Evolutionary conservation across 2,113 vertebrate genomes (phyloP).

Genomic region (Trachemys scripta): DNA sequence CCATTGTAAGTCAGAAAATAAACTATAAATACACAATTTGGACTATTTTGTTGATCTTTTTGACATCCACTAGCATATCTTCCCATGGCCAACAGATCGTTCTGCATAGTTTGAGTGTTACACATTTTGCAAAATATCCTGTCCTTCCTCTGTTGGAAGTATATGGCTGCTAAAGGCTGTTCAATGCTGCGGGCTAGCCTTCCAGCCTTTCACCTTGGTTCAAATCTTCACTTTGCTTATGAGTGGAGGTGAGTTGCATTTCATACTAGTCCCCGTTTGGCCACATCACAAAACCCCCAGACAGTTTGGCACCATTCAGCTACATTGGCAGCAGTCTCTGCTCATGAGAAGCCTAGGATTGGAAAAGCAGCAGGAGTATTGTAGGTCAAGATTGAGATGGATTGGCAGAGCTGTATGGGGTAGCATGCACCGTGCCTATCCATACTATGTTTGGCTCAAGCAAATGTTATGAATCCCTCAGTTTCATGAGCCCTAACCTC

Average conservation of each 20-base stretch:
- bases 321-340: conserved; percentile 56
- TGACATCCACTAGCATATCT: neutral
- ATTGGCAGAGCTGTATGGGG: conserved; percentile 5
- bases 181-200: neutral
- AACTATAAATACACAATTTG: conserved; percentile 19
- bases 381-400: conserved; percentile 43
- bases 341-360: conserved; percentile 34
- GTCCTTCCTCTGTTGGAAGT: neutral
- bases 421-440: neutral
- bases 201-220: conserved; percentile 23
- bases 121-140: neutral
- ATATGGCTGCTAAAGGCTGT: neutral
- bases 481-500: conserved; percentile 48
- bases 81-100: neutral
- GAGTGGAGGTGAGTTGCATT: conserved; percentile 46
- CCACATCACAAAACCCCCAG: conserved; percentile 62
- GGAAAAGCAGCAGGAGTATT: conserved; percentile 59
- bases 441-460: conserved; percentile 50
- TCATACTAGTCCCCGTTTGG: conserved; percentile 49
- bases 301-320: conserved; percentile 61
- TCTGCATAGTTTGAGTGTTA: neutral
- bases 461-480: conserved; percentile 50
- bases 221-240: neutral
- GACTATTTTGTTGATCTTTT: neutral
- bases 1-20: conserved; percentile 41